Evolutionary conservation across 1,140 invertebrate genomes (phyloP).

Genomic region (Drosophila tristis): DNA sequence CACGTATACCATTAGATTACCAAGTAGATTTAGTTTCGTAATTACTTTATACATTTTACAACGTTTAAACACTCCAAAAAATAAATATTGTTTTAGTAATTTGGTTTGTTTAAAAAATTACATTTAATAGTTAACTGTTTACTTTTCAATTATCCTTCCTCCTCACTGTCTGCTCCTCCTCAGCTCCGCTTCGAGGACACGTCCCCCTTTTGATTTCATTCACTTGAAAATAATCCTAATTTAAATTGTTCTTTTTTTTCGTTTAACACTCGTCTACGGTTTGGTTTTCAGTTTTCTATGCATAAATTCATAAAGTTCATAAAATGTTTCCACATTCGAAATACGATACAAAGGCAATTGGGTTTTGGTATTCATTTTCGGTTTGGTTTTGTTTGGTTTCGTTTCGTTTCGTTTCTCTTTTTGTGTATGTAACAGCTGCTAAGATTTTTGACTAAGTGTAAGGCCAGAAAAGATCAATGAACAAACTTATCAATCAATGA

Average conservation of each 20-base stretch:
- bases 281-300: constrained; percentile 47
- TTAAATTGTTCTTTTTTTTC: constrained; percentile 48
- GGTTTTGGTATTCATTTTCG: constrained; percentile 56
- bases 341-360: constrained; percentile 81
- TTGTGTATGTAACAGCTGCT: constrained; percentile 45
- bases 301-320: constrained; percentile 75
- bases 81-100: constrained; percentile 79
- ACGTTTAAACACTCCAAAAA: constrained; percentile 82
- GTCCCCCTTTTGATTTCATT: constrained; percentile 71
- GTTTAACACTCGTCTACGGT: constrained; percentile 13
- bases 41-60: constrained; percentile 67
- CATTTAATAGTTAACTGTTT: constrained; percentile 83
- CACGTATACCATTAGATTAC: constrained; percentile 47
- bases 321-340: constrained; percentile 73
- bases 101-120: constrained; percentile 70
- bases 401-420: constrained; percentile 36
- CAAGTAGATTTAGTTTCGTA: constrained; percentile 42
- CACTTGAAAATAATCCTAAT: constrained; percentile 68
- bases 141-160: constrained; percentile 58
- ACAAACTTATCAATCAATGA: constrained; percentile 8
- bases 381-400: constrained; percentile 31
- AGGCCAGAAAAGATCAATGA: constrained; percentile 41
- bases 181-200: constrained; percentile 35
- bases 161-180: constrained; percentile 1
- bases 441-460: constrained; percentile 52